A percentile compares a stretch with the other conserved stretches of the same genome.
These are phyloP conservation scores for Blastobasis adustella DNA, from an alignment of 2,888 invertebrate genomes.

Conservation along the genomic window DNA sequence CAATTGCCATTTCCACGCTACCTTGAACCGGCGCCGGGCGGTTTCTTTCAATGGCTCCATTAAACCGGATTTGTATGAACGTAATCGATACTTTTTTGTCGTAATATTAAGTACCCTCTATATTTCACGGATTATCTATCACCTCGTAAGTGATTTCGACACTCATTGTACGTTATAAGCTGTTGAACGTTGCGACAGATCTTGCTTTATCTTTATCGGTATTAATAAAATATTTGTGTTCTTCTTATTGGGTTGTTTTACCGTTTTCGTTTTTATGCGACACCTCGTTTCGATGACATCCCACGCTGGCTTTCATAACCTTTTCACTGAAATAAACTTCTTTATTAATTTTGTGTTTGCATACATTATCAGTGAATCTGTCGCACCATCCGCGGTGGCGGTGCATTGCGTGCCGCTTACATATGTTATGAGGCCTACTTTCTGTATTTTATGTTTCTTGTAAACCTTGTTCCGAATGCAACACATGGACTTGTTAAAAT, in stretches of 20 bases:
- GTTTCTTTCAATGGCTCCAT: too few relatives aligned
- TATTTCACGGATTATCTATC: constrained; percentile 11
- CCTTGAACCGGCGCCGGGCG: too few relatives aligned
- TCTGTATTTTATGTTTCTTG: constrained; percentile 6
- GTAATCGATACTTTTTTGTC: too few relatives aligned
- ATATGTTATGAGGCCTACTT: not conserved
- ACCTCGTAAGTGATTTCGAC: constrained; percentile 11
- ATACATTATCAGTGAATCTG: too few relatives aligned
- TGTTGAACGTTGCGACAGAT: constrained; percentile 8
- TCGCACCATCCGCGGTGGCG: too few relatives aligned
- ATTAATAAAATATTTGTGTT: constrained; percentile 3
- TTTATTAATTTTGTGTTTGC: too few relatives aligned
- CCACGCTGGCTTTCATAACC: not conserved
- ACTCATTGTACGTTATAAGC: constrained; percentile 15
- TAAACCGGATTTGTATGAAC: too few relatives aligned
- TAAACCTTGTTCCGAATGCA: constrained; percentile 15
- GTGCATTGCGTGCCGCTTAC: too few relatives aligned
- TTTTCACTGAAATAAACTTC: too few relatives aligned
- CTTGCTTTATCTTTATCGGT: constrained; percentile 7
- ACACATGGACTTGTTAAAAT: too few relatives aligned
- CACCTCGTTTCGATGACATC: constrained; percentile 3
- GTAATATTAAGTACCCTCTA: not conserved
- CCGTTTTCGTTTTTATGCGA: not conserved
- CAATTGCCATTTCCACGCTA: too few relatives aligned
- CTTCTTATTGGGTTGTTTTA: not conserved